These are phyloP conservation scores for Oeneis ivallda DNA, from an alignment of 2,888 invertebrate genomes.

Conservation along the genomic window DNA sequence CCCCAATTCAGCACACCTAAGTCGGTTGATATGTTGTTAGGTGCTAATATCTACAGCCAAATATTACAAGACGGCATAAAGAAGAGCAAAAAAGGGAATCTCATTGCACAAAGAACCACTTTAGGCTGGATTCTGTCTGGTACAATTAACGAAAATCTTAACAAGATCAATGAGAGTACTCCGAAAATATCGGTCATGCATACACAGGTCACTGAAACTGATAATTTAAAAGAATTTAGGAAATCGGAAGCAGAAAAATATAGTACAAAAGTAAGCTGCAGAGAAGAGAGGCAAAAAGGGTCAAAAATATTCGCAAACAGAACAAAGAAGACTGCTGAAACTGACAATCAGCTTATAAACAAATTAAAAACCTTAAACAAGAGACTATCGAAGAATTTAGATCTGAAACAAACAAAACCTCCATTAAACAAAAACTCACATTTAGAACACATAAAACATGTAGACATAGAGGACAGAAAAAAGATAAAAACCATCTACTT, in stretches of 20 bases:
- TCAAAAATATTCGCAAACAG: no score
- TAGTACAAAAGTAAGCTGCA: neutral
- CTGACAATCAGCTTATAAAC: no score
- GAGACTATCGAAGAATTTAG: no score
- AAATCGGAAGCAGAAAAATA: neutral
- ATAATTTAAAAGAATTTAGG: neutral
- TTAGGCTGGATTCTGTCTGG: slow-evolving; percentile 45
- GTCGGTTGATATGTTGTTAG: slow-evolving; percentile 36
- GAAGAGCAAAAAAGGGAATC: slow-evolving; percentile 31
- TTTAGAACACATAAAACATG: no score
- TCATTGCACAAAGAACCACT: slow-evolving; percentile 37
- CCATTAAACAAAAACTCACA: no score
- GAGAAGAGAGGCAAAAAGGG: neutral
- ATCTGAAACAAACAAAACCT: no score
- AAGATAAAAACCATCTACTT: no score
- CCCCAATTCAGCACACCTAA: neutral
- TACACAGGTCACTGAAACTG: neutral
- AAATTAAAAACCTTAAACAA: no score
- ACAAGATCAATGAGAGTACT: neutral
- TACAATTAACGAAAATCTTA: slow-evolving; percentile 7
- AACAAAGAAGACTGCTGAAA: no score
- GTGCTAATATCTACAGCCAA: no score
- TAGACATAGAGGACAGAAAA: no score
- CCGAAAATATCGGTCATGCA: neutral
- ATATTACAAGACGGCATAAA: slow-evolving; percentile 39